A percentile compares a stretch with the other conserved stretches of the same genome.
Evolutionary conservation across 2,113 vertebrate genomes (phyloP).

Genomic region (Crotophaga sulcirostris): DNA sequence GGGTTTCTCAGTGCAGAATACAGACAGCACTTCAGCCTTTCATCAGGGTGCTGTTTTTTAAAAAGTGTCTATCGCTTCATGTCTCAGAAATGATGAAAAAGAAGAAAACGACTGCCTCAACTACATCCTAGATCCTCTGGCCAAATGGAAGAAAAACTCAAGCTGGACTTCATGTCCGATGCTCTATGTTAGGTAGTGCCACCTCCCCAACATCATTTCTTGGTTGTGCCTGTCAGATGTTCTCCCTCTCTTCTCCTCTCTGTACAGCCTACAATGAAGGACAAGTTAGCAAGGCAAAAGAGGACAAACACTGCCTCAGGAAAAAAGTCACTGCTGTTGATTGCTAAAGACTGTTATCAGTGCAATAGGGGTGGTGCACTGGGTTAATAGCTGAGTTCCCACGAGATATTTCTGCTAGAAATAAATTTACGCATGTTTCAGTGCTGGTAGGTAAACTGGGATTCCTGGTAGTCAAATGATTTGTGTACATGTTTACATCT

Average conservation of each 20-base stretch:
- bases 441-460: not conserved
- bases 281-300: not conserved
- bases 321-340: not conserved
- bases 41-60: not conserved
- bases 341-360: not conserved
- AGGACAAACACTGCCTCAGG: not conserved
- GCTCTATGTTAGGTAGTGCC: fast-evolving
- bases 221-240: not conserved
- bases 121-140: not conserved
- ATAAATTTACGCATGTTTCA: not conserved
- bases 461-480: not conserved
- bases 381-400: not conserved
- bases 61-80: not conserved
- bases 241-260: not conserved
- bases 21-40: not conserved
- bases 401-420: not conserved
- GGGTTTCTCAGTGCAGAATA: not conserved
- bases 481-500: not conserved
- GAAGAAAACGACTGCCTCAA: not conserved
- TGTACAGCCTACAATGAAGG: not conserved
- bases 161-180: not conserved
- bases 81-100: not conserved
- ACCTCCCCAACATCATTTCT: not conserved
- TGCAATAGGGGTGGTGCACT: fast-evolving
- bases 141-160: not conserved